Evolutionary conservation across 64 coral and sea anemone genomes (phyloP), one percentile per base, ranked within the genome.

Genomic region (Cladopsammia gracilis): DNA sequence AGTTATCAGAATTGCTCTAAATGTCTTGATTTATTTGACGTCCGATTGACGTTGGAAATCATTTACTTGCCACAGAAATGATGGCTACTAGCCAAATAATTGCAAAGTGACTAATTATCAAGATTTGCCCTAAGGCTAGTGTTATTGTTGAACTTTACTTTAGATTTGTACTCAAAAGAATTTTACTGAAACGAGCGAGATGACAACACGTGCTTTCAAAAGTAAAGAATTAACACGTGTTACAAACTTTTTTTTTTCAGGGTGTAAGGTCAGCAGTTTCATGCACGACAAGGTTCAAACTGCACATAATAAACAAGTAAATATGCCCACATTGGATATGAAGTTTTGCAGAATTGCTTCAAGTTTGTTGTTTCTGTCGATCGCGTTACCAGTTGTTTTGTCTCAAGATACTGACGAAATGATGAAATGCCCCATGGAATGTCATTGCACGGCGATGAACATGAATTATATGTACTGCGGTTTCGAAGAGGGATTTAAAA

Each of bases 391-490:
- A 20, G 4, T 57, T 20, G 48, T 56, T 25, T 25, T 11, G 19
- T 77, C 80, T 5, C 60, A 24, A 46, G 47, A 14, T 48, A 7
- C 44, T 3, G 19, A 49, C 9, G 18, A 18, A 67, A 62, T 48
- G 19, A 64, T 49, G 10, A 84, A 66, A 47, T 84, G 80, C 10
- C 91, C 91, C 2, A 67, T 26, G 18, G 48, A 78, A 9, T 92
- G 90, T 58, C 72, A 82, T 6, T 92, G 90, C 43, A 73, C 71
- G 10, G 46, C 54, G 8, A 58, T 22, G 58, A 85, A 25, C 69
- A 65, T 74, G 45, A 7, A 76, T 15, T 76, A 48, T 13, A 92
- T 92, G 20, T 85, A 73, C 61, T 92, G 90, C 19, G 90, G 90
- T 3, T 86, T 49, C 58, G 82, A 85, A 34, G 81, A 84, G 42